phyloP scores from a whole-genome alignment of 1,140 invertebrate species.

The Oncopodura yosiiana region DNA sequence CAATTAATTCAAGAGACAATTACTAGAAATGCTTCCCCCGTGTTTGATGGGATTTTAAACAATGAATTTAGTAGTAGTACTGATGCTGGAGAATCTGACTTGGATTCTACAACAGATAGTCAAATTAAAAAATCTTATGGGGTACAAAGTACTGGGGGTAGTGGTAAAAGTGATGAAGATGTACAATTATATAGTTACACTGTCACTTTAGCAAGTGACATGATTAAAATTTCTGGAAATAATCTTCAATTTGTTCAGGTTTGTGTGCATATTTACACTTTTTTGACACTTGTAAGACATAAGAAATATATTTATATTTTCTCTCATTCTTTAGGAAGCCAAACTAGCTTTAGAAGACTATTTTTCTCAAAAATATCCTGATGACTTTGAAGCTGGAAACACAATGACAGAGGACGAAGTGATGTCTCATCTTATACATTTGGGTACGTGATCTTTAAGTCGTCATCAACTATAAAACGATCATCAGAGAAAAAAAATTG shows the following conservation, averaged over 20 bases:
- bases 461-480: not conserved
- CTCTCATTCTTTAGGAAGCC: conserved; percentile 53
- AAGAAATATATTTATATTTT: not conserved
- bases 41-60: conserved; percentile 48
- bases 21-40: conserved; percentile 77
- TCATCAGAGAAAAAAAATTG: no score
- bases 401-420: not conserved
- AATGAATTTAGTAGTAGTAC: conserved; percentile 45
- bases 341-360: conserved; percentile 76
- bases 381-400: conserved; percentile 1
- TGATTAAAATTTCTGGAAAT: conserved; percentile 70
- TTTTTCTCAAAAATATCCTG: conserved; percentile 46
- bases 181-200: conserved; percentile 48
- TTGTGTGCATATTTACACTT: conserved; percentile 8
- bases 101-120: no score
- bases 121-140: no score
- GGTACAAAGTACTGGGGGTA: conserved; percentile 66
- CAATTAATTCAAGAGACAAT: conserved; percentile 86
- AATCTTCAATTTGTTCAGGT: conserved; percentile 74
- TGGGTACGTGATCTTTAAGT: not conserved
- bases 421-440: not conserved
- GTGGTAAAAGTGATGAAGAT: conserved; percentile 51
- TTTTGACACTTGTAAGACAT: conserved; percentile 7
- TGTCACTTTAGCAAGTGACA: conserved; percentile 64
- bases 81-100: conserved; percentile 48